Conservation (phyloP, 2,888 invertebrate genomes). For the Erannis defoliaria region DNA sequence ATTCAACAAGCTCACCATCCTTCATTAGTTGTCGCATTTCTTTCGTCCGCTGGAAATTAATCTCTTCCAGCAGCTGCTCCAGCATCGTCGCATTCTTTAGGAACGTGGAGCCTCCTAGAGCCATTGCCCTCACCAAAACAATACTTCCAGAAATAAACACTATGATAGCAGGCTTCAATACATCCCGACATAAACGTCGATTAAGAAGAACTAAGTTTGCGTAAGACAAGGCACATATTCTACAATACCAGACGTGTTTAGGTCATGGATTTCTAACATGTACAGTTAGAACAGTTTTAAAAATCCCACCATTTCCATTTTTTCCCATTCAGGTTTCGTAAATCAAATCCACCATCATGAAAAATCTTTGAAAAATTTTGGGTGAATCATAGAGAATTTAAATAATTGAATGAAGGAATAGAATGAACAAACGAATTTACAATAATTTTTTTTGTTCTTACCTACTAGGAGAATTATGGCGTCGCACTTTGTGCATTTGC, state of each 20-base stretch:
- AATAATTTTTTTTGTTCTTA: no score
- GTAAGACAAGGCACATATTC: constrained; percentile 47
- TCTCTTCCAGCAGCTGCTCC: constrained; percentile 95
- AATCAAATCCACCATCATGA: constrained; percentile 18
- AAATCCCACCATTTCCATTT: constrained; percentile 36
- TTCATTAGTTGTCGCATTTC: constrained; percentile 95
- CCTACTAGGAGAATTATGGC: background rate
- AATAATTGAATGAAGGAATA: background rate
- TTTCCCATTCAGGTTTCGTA: constrained; percentile 8
- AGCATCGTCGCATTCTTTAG: constrained; percentile 89
- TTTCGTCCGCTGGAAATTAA: constrained; percentile 96
- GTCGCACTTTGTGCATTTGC: no score
- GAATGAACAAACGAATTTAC: background rate
- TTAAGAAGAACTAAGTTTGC: constrained; percentile 30
- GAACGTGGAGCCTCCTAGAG: constrained; percentile 73
- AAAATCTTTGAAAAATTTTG: no score
- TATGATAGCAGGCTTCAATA: constrained; percentile 51
- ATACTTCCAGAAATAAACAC: constrained; percentile 30
- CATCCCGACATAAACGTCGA: constrained; percentile 42
- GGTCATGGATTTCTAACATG: constrained; percentile 13
- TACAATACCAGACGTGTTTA: constrained; percentile 17
- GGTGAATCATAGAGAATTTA: no score
- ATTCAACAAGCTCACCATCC: constrained; percentile 88
- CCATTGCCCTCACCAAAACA: constrained; percentile 56
- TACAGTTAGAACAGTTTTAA: constrained; percentile 25